Evolutionary conservation across 2,113 vertebrate genomes (phyloP), one percentile per base, ranked within the genome.

Genomic region (Bucco capensis): DNA sequence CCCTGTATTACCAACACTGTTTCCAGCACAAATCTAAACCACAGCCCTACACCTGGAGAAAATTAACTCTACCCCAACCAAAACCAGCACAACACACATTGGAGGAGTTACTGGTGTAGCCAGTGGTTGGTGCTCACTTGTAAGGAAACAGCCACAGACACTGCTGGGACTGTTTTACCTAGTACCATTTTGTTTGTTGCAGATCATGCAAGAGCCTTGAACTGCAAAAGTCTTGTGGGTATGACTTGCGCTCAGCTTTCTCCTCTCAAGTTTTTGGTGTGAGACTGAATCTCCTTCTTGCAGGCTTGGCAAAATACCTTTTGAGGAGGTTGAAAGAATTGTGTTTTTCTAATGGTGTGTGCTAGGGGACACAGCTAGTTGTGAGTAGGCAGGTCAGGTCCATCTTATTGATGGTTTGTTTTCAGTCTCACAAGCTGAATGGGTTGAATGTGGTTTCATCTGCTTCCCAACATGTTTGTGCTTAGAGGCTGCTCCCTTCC

Each of bases 381-480:
- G 54, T 38, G 42, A 37, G 27, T 19, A 58, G 10, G 19, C 19
- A 65, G 10, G 31, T 70, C 12, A 35, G 1, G 38, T 72, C 46
- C 28, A 21, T 31, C 74, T 87, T 80, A 8, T 19, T 0, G 0
- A 35, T 0, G 1, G 23, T 12, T 56, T 69, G 8, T 11, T 65
- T 84, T 75, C 46, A 31, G 31, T 60, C 57, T 70, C 21, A 38
- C 60, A 51, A 79, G 50, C 8, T 69, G 49, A 40, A 61, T 40
- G 58, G 27, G 31, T 62, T 74, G 44, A 47, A 15, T 37, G 17
- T 28, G 31, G 38, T 22, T 60, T 92, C 18, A 33, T 79, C 31
- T 54, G 18, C 4, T 30, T 65, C 51, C 64, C 49, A 58, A 6
- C 0, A 0, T n/a, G 8, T 44, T 61, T 71, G 51, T 0, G 0